phyloP scores from a whole-genome alignment of 2,888 invertebrate species.

The Synanthedon formicaeformis region DNA sequence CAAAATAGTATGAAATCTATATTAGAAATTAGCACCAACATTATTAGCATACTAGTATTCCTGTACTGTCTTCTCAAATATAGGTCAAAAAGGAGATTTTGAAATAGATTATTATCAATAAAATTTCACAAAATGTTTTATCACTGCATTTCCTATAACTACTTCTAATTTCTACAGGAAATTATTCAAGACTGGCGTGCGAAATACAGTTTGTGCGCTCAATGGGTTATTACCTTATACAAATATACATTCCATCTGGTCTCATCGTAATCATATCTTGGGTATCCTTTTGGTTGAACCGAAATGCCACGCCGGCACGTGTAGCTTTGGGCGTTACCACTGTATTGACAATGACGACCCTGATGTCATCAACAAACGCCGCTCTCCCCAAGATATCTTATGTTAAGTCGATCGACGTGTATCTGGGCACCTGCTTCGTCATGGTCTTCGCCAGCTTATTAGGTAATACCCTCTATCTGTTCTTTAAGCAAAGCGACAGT shows the following conservation, averaged over 20 bases:
- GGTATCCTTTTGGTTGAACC: constrained; percentile 97
- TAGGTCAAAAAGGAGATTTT: background rate
- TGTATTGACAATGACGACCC: constrained; percentile 97
- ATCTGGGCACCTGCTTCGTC: constrained; percentile 97
- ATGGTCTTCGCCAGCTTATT: constrained; percentile 98
- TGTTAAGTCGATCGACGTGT: constrained; percentile 97
- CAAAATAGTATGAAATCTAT: background rate
- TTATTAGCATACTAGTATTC: background rate
- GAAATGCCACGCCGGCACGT: constrained; percentile 94
- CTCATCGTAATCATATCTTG: constrained; percentile 97
- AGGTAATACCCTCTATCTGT: constrained; percentile 71
- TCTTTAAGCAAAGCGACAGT: background rate
- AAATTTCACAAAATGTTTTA: too few species aligned
- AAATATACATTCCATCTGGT: constrained; percentile 97
- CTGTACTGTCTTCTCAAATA: background rate
- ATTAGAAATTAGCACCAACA: background rate
- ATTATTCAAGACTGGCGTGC: constrained; percentile 95
- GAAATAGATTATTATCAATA: background rate
- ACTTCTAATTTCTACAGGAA: constrained; percentile 73
- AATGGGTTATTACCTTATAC: constrained; percentile 98
- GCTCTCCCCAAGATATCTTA: constrained; percentile 98
- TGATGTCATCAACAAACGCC: constrained; percentile 96
- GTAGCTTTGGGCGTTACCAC: constrained; percentile 95
- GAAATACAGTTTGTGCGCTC: constrained; percentile 97
- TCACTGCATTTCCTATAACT: too few species aligned